Evolutionary conservation across 2,797 vertebrate species (phyloP), one percentile per base, ranked within the genome.

Genomic region (Bryconaethiops microstoma): DNA sequence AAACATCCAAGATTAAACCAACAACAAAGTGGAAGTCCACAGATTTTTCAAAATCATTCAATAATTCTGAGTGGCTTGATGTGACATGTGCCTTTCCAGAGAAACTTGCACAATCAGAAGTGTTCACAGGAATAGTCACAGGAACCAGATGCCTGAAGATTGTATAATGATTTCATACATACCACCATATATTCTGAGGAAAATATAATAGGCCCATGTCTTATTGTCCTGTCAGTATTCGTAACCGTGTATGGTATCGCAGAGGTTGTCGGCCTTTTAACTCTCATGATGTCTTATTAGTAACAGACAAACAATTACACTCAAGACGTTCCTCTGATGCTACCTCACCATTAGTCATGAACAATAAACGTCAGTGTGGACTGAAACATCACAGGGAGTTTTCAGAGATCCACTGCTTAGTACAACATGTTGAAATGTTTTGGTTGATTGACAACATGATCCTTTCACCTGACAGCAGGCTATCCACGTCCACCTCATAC

Each of bases 351-450:
- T 69, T 48, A 23, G 71, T 83, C 77, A 70, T 17, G 39, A 75
- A 17, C 16, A 62, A 74, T 68, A 54, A 78, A 52, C 25, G 25
- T 82, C 76, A 82, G 42, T 52, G 9, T 40, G 23, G 25, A 59
- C 19, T 50, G 40, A 69, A 21, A 14, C 45, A 55, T 54, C 65
- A 60, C 19, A 29, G 55, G 25, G 42, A 25, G 42, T 60, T 74
- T 62, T 63, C 71, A 63, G 70, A 68, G 21, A 52, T 67, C 19
- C 25, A 62, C 45, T 25, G 67, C 76, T 65, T 48, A 55, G 19
- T 45, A 39, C 29, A 83, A 78, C 76, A 77, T 76, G 62, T 35
- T 78, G 60, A 55, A 79, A 60, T 69, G 60, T 25, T 62, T 79
- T 50, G n/a, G 19, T 62, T 83, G 78, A 80, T 5, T 72, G 76